Evolutionary conservation across 2,888 invertebrate genomes (phyloP), one percentile per base, ranked within the genome.

Genomic region (Ptychoptera albimana): DNA sequence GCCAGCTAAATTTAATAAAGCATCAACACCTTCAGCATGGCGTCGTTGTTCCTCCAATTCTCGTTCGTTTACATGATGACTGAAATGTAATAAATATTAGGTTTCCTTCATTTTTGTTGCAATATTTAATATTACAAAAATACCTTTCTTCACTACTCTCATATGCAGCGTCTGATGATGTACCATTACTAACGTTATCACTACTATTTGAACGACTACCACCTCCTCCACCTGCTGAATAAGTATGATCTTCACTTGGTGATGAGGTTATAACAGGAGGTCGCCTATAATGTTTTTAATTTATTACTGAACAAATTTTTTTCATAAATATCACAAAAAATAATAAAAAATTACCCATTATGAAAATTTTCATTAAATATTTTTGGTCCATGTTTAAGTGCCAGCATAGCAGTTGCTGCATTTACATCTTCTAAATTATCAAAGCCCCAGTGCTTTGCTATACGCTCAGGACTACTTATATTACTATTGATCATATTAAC

Each of bases 181-280:
- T 63, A 49, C 66, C 63, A 52, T 63, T 66, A 50, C 63, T 65
- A 50, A 63, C 63, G 49, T 58, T 60, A 49, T 60, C 61, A 48
- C 53, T 57, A 37, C 31, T 39, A 29, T 32, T 14, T 12, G 23
- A 31, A 44, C 52, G 51, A 45, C 55, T 53, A 39, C 49, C 46
- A 49, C 55, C 57, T 30, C 57, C 55, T 49, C 61, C 70, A 31
- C 71, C 71, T 48, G 77, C 77, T 56, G 87, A 88, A 68, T 92
- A 93, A 43, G 89, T 89, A 66, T 93, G 92, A 71, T 93, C 93
- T 66, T 88, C 87, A 64, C 87, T 88, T 1, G 89, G 87, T 55
- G 84, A 85, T 44, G 82, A 81, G 3, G 88, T 89, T 54, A 88
- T 86, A 51, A 89, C 79, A 54, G 66, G 63, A 46, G 64, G 58